Percentiles rank a stretch among this genome's conserved stretches.
These are phyloP conservation scores for Atherix ibis DNA, from an alignment of 2,888 invertebrate genomes.

Conservation along the genomic window DNA sequence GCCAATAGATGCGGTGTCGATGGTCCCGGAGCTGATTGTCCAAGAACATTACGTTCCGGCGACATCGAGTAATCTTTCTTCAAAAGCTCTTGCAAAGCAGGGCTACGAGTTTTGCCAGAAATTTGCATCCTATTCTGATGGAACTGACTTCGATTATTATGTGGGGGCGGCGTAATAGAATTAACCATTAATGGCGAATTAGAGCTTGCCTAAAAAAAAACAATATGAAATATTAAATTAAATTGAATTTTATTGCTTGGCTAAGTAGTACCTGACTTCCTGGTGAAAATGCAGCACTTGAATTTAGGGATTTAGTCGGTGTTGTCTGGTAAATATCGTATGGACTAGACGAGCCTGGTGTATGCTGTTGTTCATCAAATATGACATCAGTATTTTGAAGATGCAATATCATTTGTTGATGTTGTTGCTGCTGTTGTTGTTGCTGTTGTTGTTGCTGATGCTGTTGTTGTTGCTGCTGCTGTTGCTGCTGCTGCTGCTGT, in stretches of 20 bases:
- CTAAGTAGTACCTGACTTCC: slow-evolving; percentile 47
- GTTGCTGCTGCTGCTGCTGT: slow-evolving; percentile 15
- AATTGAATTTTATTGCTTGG: too few relatives aligned
- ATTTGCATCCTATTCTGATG: slow-evolving; percentile 18
- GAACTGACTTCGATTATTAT: slow-evolving; percentile 26
- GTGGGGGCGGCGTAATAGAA: slow-evolving; percentile 33
- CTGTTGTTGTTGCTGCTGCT: slow-evolving; percentile 13
- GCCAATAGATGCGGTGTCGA: slow-evolving; percentile 36
- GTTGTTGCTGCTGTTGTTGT: slow-evolving; percentile 13
- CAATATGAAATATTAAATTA: slow-evolving; percentile 8
- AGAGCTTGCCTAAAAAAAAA: slow-evolving; percentile 28
- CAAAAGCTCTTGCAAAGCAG: slow-evolving; percentile 48
- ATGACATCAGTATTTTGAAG: slow-evolving; percentile 13
- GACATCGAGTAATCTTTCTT: slow-evolving; percentile 46
- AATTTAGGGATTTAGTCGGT: slow-evolving; percentile 26
- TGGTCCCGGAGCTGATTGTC: slow-evolving; percentile 48
- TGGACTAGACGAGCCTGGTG: slow-evolving; percentile 25
- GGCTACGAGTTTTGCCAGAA: slow-evolving; percentile 19
- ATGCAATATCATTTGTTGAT: slow-evolving; percentile 12
- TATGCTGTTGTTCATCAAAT: slow-evolving; percentile 16
- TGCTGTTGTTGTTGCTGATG: slow-evolving; percentile 15
- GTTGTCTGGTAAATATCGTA: slow-evolving; percentile 32
- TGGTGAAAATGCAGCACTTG: slow-evolving; percentile 43
- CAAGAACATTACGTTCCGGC: slow-evolving; percentile 39
- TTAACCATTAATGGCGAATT: slow-evolving; percentile 36